Conservation (phyloP, 2,797 vertebrate genomes). For the Benthosema pterotum region DNA sequence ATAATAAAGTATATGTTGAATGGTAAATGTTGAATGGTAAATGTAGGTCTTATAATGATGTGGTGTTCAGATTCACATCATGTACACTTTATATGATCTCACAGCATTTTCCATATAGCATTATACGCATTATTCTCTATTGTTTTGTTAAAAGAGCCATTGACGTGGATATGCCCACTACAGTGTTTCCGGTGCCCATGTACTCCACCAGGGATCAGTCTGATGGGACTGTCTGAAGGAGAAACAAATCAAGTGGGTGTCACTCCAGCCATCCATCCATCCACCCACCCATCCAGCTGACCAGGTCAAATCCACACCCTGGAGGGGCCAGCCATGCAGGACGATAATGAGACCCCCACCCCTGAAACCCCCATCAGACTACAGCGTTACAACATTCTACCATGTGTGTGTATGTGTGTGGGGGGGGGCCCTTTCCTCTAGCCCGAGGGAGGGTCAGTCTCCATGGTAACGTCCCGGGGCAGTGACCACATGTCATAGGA, state of each 20-base stretch:
- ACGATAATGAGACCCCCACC: background rate
- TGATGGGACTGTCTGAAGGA: constrained; percentile 42
- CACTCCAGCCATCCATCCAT: constrained; percentile 56
- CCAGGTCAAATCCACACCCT: constrained; percentile 12
- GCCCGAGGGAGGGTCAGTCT: constrained; percentile 62
- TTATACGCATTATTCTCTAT: no score
- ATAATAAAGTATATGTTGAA: no score
- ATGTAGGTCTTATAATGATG: no score
- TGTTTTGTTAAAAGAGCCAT: no score
- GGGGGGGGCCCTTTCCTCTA: constrained; percentile 54
- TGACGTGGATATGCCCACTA: no score
- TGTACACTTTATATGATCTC: no score
- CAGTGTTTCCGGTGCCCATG: no score
- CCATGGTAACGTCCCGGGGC: constrained; percentile 78
- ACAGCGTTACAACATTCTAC: constrained; percentile 9
- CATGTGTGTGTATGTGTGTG: constrained; percentile 15
- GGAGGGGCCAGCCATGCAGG: no score
- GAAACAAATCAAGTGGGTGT: constrained; percentile 63
- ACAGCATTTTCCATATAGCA: no score
- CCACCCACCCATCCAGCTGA: constrained; percentile 46
- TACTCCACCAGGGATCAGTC: no score
- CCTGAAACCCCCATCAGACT: background rate
- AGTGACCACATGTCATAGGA: constrained; percentile 78
- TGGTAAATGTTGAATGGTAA: no score
- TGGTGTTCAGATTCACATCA: no score